Base-by-base conservation (phyloP, 2,797 vertebrate species). In the Microcaecilia unicolor region DNA sequence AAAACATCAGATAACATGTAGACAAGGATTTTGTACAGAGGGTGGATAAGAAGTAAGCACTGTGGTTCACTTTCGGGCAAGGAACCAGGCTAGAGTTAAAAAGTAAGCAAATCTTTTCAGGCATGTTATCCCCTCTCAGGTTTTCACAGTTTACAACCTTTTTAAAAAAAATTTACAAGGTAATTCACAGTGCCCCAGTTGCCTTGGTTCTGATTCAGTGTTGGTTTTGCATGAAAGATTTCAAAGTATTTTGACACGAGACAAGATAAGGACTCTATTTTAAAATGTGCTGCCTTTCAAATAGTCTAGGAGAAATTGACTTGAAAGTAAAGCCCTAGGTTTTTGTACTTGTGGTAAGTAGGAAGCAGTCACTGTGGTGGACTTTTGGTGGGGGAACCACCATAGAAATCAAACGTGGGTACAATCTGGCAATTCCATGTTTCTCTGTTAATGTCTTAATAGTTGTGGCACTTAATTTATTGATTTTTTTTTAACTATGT, bases 341-440 rank as follows among this genome's bases (percentile, higher is more conserved):
- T 30, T 67, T 59, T 59, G 37, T 54, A 28, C 28, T 23, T 18
- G 1, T 2, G 41, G 22, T 3, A 17, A 15, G 19, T 29, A 15
- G 8, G 22, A 22, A 34, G 7, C 18, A 18, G 26, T 25, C 47
- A 50, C 44, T 58, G 58, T 67, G 64, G 23, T 41, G 28, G 40
- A 48, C 43, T 10, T 62, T 61, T 8, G 29, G 62, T 3, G 0
- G 0, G 2, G 55, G 64, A 13, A 70, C 67, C 53, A 67, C 27
- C 25, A 0, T 67, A 37, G 61, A 60, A 38, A 10, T 67, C 4
- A 58, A 56, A 58, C 25, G 51, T 72, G 45, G 70, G 59, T 67
- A 25, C 27, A 57, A 16, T n/a, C 21, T 11, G 19, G 5, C 8
- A 5, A 32, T 9, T 22, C 16, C 11, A 39, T 29, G 13, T 27